These are phyloP conservation scores for Hypselothyrea guttata DNA, from an alignment of 2,888 invertebrate species.

Conservation along the genomic window DNA sequence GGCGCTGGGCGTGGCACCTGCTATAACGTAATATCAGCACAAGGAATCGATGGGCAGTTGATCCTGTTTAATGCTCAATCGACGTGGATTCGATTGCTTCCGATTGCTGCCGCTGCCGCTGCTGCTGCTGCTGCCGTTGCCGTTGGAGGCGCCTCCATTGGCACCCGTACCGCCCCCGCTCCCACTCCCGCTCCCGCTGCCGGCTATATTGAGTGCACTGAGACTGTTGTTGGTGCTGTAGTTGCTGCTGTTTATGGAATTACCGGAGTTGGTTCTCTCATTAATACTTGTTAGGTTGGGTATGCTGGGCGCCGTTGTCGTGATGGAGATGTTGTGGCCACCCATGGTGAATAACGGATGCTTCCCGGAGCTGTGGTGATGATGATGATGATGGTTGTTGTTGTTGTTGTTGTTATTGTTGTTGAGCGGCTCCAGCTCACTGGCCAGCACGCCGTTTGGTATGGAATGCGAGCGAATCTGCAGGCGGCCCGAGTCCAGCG, in stretches of 20 bases:
- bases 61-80: conserved; percentile 82
- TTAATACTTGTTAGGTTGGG: conserved; percentile 81
- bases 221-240: conserved; percentile 65
- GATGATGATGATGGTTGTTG: conserved; percentile 11
- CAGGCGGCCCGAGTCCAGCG: conserved; percentile 80
- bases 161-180: not conserved
- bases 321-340: conserved; percentile 71
- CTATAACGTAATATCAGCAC: conserved; percentile 79
- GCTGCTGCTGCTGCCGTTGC: conserved; percentile 28
- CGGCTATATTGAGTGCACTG: conserved; percentile 40
- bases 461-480: conserved; percentile 82
- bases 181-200: conserved; percentile 36
- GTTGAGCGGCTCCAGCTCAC: conserved; percentile 78
- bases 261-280: conserved; percentile 79
- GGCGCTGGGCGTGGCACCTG: not conserved
- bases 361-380: conserved; percentile 25
- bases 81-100: conserved; percentile 74
- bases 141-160: not conserved
- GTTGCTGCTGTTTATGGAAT: conserved; percentile 75
- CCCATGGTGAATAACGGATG: conserved; percentile 77
- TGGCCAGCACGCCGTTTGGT: conserved; percentile 80
- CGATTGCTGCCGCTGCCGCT: conserved; percentile 44
- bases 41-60: conserved; percentile 82
- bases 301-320: conserved; percentile 73
- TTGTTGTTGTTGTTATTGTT: conserved; percentile 40